phyloP scores from a whole-genome alignment of 53 echinoderm and acorn worm genomes.

The Pentamera pediparva region DNA sequence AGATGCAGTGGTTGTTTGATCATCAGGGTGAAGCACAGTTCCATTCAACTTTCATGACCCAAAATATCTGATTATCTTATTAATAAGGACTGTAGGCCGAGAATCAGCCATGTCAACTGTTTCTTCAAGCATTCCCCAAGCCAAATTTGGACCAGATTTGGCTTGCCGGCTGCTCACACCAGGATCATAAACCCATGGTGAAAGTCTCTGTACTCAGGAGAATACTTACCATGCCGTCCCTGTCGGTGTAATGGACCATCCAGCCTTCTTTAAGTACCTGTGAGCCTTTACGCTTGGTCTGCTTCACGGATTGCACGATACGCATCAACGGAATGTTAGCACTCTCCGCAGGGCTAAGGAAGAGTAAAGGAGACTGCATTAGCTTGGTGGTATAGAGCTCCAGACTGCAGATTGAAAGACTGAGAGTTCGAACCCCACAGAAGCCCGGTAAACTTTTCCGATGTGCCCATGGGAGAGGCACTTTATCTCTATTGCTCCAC shows the following conservation, averaged over 20 bases:
- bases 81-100: no score
- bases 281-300: slow-evolving; percentile 95
- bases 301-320: slow-evolving; percentile 98
- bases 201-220: no score
- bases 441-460: neutral
- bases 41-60: no score
- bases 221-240: slow-evolving; percentile 94
- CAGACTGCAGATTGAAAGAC: neutral
- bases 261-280: slow-evolving; percentile 98
- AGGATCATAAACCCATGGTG: no score
- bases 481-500: no score
- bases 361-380: neutral
- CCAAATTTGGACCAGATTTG: no score
- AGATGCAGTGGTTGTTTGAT: no score
- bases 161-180: no score
- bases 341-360: slow-evolving; percentile 78
- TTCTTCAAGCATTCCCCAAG: no score
- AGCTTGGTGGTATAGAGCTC: neutral
- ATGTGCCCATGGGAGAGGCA: neutral
- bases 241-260: slow-evolving; percentile 99
- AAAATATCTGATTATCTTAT: neutral
- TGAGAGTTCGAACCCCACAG: neutral
- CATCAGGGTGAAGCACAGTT: no score
- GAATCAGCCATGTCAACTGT: no score
- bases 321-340: slow-evolving; percentile 99